Base-by-base conservation (phyloP, 2,888 invertebrate species). In the Clunio marinus region DNA sequence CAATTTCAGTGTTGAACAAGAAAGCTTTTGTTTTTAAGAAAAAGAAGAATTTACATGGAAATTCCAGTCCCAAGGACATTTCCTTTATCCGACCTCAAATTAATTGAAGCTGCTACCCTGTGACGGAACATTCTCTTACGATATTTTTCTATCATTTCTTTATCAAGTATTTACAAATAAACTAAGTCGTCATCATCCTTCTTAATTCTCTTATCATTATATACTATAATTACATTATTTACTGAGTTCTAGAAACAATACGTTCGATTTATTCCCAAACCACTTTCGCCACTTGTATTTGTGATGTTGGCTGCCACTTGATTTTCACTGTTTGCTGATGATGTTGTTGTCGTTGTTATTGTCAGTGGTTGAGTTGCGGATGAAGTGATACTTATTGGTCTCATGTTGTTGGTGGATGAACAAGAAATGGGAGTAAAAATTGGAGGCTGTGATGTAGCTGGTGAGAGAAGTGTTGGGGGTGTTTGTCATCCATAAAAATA, bases 401-500 rank as follows among this genome's bases (percentile, higher is more conserved):
- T 70, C 74, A 72, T 17, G 74, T 73, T 41, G 75, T 74, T 22
- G 76, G 77, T 69, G 76, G 70, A 24, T 77, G 76, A 22, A 28
- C 13, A 17, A 17, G 17, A 10, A 15, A 22, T 35, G 28, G 46
- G 25, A 35, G 66, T 35, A 22, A 58, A 68, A 4, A 60, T 35
- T 2, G 58, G 68, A 8, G 67, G 35, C 41, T 68, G 68, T 13
- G 58, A 10, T 17, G 22, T 24, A 10, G 57, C 58, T 2, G 68
- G 69, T 41, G 69, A 13, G 60, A 70, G 32, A 65, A 55, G 72
- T 75, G 77, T 32, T 75, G 76, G 71, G 74, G 77, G 73, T 71
- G 77, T 76, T 71, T 78, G 78, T 78, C 78, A 78, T 76, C 78
- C 78, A 69, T 77, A 77, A 71, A 75, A 77, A 66, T 77, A 77